Conservation (phyloP, 2,888 invertebrate species). For the Physocephala rufipes region DNA sequence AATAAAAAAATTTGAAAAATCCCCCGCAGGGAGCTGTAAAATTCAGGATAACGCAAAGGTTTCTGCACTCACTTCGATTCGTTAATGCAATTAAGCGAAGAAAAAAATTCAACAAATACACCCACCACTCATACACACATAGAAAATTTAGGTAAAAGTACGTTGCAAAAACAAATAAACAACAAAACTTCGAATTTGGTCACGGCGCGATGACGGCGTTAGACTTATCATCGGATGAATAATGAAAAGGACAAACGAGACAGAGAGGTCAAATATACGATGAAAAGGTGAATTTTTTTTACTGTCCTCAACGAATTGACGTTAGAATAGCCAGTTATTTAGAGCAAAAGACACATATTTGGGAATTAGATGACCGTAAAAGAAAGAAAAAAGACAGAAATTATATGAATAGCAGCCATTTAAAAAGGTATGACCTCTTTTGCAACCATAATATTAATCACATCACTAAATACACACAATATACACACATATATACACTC, state of each 20-base stretch:
- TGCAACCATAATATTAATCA: too few species aligned
- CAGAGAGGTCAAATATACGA: neutral
- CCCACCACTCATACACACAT: neutral
- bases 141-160: constrained; percentile 9
- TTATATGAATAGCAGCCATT: neutral
- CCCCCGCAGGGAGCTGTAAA: neutral
- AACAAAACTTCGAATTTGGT: neutral
- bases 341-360: too few species aligned
- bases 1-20: neutral
- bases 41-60: constrained; percentile 23
- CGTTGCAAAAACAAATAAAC: neutral
- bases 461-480: too few species aligned
- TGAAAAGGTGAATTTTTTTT: neutral
- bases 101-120: constrained; percentile 14
- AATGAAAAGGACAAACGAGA: neutral
- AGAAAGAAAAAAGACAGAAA: too few species aligned
- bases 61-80: constrained; percentile 24
- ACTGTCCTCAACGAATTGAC: neutral
- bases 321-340: neutral
- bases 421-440: constrained; percentile 9
- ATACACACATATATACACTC: too few species aligned
- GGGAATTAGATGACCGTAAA: too few species aligned
- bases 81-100: constrained; percentile 10
- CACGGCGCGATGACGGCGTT: too few species aligned
- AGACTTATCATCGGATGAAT: neutral